phyloP scores from a whole-genome alignment of 2,113 vertebrate species.

The Patagioenas fasciata region DNA sequence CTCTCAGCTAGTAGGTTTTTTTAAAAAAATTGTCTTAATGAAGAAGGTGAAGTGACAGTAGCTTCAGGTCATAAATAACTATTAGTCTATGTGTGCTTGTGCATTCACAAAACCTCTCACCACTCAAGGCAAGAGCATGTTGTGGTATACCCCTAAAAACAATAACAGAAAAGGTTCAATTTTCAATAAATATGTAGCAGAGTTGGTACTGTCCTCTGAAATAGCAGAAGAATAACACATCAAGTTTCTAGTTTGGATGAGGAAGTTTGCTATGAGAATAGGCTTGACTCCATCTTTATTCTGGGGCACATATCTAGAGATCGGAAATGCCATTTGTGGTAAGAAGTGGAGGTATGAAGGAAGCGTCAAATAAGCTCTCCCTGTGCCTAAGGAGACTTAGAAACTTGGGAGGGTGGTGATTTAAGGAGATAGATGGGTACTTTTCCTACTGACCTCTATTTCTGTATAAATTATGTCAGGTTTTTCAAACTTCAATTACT shows the following conservation, averaged over 20 bases:
- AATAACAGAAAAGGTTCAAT: not conserved
- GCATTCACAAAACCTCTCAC: not conserved
- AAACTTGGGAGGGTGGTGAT: accelerated
- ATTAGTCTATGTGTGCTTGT: not conserved
- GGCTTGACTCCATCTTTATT: not conserved
- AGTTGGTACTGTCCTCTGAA: not conserved
- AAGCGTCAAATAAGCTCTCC: not conserved
- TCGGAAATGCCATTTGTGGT: not conserved
- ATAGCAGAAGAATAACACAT: not conserved
- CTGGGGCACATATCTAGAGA: not conserved
- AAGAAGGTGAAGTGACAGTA: not conserved
- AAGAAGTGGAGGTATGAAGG: not conserved
- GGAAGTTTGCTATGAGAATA: not conserved
- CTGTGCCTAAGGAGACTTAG: not conserved
- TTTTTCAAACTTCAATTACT: not conserved
- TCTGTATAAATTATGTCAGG: not conserved
- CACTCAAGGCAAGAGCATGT: accelerated
- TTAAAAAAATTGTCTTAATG: not conserved
- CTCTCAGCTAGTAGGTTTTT: not conserved
- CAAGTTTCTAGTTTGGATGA: not conserved
- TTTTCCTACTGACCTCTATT: not conserved
- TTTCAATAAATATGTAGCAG: accelerated
- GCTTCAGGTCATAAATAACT: not conserved
- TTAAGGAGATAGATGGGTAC: not conserved
- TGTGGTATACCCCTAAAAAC: not conserved